Base-by-base conservation (phyloP, 2,888 invertebrate species). In the Clistopyga incitator region DNA sequence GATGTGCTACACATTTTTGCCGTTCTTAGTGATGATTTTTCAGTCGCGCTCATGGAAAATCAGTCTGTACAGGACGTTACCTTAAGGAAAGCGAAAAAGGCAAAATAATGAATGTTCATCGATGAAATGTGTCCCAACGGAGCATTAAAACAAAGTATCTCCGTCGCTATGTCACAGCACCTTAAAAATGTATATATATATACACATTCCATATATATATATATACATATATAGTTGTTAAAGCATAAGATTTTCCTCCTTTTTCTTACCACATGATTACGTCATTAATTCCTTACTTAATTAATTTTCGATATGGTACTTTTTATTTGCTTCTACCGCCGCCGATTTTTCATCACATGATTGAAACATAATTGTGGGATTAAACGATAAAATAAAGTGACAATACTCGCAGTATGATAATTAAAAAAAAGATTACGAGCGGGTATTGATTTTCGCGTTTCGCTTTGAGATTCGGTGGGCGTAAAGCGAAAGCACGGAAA, bases 241-340 rank as follows among this genome's bases (percentile, higher is more conserved):
- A 56, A 25, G 25, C 15, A 56, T 56, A 25, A 11, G 4, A 3
- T 50, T 64, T 47, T 4, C 50, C 29, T 34, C 8, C 42, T 65
- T 50, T 42, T 47, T 78, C 61, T 81, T 47, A 75, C 50, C 45
- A 67, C 68, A 20, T 20, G 8, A 38, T 38, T 20, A 38, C 38
- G 38, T 64, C 18, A 18, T 64, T 13, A 64, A 38, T 64, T 23
- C 54, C 54, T 54, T n/a, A 38, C 3, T 11, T 38, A 2, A 38
- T 42, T 11, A 64, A 18, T 64, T 34, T 38, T 38, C 64, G 64
- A 64, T 64, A 64, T 64, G 64, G 34, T 64, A 61, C 61, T 34
- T 38, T 64, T 59, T 64, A 42, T 18, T 64, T 20, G n/a, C 42
- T 56, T 25, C 56, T 64, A 64, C 64, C 15, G 18, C 4, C n/a